Percentiles rank a stretch among this genome's conserved stretches.
Evolutionary conservation across 2,113 vertebrate genomes (phyloP).

Genomic region (Petrocephalus microphthalmus): DNA sequence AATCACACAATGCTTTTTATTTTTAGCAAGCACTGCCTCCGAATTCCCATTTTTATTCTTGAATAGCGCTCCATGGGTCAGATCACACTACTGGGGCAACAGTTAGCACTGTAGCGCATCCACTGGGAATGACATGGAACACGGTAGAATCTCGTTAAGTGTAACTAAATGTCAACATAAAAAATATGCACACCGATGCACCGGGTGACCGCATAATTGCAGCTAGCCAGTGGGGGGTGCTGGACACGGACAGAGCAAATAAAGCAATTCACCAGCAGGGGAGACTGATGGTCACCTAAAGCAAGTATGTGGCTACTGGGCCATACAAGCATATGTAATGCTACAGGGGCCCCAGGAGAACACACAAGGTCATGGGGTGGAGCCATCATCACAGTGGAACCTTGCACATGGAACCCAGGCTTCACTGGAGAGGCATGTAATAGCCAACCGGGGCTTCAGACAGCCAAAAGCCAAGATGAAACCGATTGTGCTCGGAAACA

Average conservation of each 20-base stretch:
- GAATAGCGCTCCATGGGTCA: not conserved
- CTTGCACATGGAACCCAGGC: not conserved
- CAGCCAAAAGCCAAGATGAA: not conserved
- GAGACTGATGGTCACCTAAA: not conserved
- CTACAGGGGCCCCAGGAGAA: not conserved
- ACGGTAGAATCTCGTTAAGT: not conserved
- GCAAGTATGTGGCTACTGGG: not conserved
- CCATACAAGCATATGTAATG: not conserved
- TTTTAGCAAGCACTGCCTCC: not conserved
- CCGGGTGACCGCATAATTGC: not conserved
- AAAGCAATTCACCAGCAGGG: not conserved
- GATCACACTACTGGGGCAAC: not conserved
- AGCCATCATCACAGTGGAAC: conserved; percentile 7
- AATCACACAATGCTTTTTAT: not conserved
- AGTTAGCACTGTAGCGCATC: not conserved
- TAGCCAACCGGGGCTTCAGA: not conserved
- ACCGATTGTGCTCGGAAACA: not conserved
- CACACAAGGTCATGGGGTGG: not conserved
- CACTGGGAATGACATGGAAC: not conserved
- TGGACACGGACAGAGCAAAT: not conserved
- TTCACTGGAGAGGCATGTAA: conserved; percentile 9
- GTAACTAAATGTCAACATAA: not conserved
- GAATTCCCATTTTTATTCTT: not conserved
- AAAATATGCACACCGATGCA: not conserved
- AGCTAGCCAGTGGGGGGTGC: not conserved